Conservation (phyloP, 2,113 vertebrate species). For the Lynx canadensis region DNA sequence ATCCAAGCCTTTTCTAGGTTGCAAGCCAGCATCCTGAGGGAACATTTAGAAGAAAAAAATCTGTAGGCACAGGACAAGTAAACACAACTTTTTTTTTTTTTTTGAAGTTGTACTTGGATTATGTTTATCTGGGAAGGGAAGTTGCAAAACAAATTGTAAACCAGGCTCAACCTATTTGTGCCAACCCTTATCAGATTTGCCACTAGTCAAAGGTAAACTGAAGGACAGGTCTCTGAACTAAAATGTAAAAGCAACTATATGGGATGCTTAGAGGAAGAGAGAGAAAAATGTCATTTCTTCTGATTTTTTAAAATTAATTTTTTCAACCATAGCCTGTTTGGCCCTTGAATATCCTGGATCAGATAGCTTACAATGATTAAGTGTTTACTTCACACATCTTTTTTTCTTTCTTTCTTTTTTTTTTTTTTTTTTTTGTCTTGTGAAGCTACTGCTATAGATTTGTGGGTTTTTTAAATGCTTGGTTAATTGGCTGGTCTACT, state of each 20-base stretch:
- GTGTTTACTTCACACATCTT: constrained; percentile 82
- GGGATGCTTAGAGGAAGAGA: neutral
- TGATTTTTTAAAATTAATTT: neutral
- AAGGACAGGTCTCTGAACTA: neutral
- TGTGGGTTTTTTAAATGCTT: constrained; percentile 83
- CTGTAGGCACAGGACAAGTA: constrained; percentile 64
- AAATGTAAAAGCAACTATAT: neutral
- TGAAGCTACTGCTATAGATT: constrained; percentile 83
- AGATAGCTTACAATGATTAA: constrained; percentile 62
- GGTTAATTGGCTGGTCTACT: constrained; percentile 80
- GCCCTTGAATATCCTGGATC: constrained; percentile 45
- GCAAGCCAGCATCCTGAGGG: constrained; percentile 84
- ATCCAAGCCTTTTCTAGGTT: constrained; percentile 83
- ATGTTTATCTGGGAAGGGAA: constrained; percentile 73
- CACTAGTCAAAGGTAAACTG: constrained; percentile 65
- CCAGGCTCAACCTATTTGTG: constrained; percentile 29
- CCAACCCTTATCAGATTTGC: constrained; percentile 77
- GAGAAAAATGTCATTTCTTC: constrained; percentile 4
- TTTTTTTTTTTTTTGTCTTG: constrained; percentile 72
- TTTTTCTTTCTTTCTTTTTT: constrained; percentile 61
- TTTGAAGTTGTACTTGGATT: constrained; percentile 67
- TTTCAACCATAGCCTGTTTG: constrained; percentile 26
- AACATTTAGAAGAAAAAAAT: constrained; percentile 70
- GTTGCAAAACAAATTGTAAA: constrained; percentile 84
- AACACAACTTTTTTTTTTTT: constrained; percentile 57